Conservation (phyloP, 2,888 invertebrate species). For the Anthoptus insignis region DNA sequence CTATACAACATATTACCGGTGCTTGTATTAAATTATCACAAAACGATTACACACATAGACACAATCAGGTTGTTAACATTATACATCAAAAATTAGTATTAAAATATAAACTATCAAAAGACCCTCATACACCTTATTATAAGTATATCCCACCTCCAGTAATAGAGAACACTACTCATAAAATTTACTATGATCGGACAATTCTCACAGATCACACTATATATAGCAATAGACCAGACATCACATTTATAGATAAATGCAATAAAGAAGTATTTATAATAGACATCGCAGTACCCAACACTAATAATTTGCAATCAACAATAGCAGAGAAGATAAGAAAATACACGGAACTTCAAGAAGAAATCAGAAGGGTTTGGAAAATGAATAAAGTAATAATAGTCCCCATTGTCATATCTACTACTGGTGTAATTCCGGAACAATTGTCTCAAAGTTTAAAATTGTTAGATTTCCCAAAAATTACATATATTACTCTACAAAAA, state of each 20-base stretch:
- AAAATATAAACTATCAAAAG: not conserved
- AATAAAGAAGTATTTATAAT: not conserved
- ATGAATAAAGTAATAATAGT: no score
- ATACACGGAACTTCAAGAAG: no score
- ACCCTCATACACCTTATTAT: not conserved
- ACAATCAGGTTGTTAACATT: not conserved
- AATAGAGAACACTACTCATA: not conserved
- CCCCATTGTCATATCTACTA: no score
- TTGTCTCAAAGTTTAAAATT: no score
- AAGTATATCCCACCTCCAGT: not conserved
- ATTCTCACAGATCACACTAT: slow-evolving; percentile 3
- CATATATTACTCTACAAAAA: no score
- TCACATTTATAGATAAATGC: not conserved
- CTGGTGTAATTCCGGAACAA: no score
- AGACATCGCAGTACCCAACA: slow-evolving; percentile 1
- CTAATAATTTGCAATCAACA: no score
- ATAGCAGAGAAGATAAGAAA: no score
- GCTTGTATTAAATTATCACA: not conserved
- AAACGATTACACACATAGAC: not conserved
- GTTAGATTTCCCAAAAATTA: no score
- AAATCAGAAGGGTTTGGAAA: no score
- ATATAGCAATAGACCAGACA: no score
- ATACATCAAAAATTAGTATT: not conserved
- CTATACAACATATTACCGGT: slow-evolving; percentile 3
- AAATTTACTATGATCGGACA: slow-evolving; percentile 8